These are phyloP conservation scores for Drosophila pseudotalamancana DNA, from an alignment of 2,888 invertebrate species.

Conservation along the genomic window DNA sequence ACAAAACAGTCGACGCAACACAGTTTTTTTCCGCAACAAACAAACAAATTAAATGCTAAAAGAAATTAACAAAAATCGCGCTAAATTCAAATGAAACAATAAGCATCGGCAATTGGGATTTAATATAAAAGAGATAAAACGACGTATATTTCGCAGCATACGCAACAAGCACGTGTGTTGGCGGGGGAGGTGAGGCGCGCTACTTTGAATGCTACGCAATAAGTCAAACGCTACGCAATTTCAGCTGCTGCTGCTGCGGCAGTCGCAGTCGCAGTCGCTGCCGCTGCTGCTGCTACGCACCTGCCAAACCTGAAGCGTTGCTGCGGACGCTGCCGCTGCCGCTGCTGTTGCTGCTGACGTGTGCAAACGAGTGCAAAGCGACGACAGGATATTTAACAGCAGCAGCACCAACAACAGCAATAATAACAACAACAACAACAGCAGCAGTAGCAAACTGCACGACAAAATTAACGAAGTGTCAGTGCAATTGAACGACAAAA, in stretches of 20 bases:
- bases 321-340: constrained; percentile 2
- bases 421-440: constrained; percentile 9
- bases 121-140: constrained; percentile 2
- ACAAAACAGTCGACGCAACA: constrained; percentile 52
- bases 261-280: constrained; percentile 4
- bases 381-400: constrained; percentile 60
- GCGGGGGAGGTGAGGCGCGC: constrained; percentile 47
- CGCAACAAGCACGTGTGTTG: constrained; percentile 47
- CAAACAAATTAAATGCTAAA: constrained; percentile 5
- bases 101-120: neutral
- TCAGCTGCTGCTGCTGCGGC: constrained; percentile 43
- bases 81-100: neutral
- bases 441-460: constrained; percentile 49
- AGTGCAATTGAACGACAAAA: constrained; percentile 66
- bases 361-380: constrained; percentile 67
- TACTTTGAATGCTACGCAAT: constrained; percentile 55
- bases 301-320: constrained; percentile 50
- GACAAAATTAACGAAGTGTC: constrained; percentile 70
- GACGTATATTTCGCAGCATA: constrained; percentile 52
- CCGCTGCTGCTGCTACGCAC: constrained; percentile 33
- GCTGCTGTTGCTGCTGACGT: constrained; percentile 73
- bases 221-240: constrained; percentile 57
- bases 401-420: constrained; percentile 30
- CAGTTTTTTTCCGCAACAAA: constrained; percentile 28
- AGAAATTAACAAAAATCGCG: constrained; percentile 1